phyloP scores from a whole-genome alignment of 2,797 vertebrate species.

The Toxotes lorentzi region DNA sequence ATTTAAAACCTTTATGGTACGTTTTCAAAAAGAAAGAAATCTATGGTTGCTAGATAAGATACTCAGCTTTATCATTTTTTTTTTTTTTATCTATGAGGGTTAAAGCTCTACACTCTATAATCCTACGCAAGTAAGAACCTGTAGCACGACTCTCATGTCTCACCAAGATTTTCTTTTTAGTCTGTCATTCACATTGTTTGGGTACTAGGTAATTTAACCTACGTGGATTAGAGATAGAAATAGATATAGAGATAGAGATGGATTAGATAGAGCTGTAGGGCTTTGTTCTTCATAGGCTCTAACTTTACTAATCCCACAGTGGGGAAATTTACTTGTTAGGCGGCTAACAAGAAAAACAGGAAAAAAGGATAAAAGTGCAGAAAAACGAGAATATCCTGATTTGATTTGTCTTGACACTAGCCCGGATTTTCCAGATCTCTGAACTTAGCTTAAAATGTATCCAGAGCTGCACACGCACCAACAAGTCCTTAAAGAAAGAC shows the following conservation, averaged over 20 bases:
- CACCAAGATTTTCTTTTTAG: not conserved
- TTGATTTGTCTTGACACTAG: not conserved
- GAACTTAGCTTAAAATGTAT: not conserved
- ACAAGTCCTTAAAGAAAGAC: not conserved
- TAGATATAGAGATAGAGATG: no score
- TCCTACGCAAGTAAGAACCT: not conserved
- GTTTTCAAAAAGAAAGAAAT: not conserved
- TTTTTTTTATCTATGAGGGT: not conserved
- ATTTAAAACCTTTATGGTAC: no score
- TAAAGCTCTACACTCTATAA: not conserved
- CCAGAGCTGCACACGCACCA: not conserved
- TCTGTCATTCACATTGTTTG: no score
- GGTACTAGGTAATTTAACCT: not conserved
- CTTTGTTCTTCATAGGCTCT: not conserved
- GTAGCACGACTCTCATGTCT: not conserved
- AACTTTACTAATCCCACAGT: no score
- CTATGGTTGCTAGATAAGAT: not conserved
- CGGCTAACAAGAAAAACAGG: no score
- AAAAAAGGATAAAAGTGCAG: no score
- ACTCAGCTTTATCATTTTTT: not conserved
- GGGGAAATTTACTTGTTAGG: no score
- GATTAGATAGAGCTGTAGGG: no score
- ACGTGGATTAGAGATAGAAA: no score
- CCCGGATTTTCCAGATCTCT: not conserved
- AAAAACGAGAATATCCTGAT: no score